phyloP scores from a whole-genome alignment of 2,888 invertebrate species.

The Leucozona laternaria region DNA sequence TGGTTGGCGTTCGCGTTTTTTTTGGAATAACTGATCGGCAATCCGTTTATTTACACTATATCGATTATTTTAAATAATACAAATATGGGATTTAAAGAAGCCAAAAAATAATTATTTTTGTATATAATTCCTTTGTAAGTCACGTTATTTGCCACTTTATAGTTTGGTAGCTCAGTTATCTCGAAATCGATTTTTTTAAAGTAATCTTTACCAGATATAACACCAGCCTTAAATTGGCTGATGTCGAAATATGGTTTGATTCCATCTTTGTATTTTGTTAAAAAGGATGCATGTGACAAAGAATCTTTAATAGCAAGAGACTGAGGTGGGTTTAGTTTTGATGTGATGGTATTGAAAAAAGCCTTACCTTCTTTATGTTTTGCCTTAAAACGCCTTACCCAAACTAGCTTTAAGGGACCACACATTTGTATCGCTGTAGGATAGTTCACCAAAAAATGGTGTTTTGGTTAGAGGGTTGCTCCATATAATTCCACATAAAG shows the following conservation, averaged over 20 bases:
- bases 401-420: neutral
- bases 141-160: too few relatives aligned
- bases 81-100: too few relatives aligned
- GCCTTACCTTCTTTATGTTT: neutral
- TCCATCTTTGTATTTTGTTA: neutral
- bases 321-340: neutral
- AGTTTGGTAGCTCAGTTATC: too few relatives aligned
- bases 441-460: neutral
- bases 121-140: too few relatives aligned
- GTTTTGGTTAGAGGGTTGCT: neutral
- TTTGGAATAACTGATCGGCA: too few relatives aligned
- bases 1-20: too few relatives aligned
- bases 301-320: neutral
- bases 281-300: neutral
- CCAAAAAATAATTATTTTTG: too few relatives aligned
- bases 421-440: neutral
- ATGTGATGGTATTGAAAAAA: neutral
- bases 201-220: neutral
- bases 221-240: neutral
- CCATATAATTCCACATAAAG: neutral
- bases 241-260: neutral
- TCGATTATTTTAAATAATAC: too few relatives aligned
- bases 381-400: neutral
- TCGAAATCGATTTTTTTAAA: neutral
- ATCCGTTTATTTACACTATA: too few relatives aligned